Evolutionary conservation across 2,797 vertebrate species (phyloP).

Genomic region (Manis pentadactyla): DNA sequence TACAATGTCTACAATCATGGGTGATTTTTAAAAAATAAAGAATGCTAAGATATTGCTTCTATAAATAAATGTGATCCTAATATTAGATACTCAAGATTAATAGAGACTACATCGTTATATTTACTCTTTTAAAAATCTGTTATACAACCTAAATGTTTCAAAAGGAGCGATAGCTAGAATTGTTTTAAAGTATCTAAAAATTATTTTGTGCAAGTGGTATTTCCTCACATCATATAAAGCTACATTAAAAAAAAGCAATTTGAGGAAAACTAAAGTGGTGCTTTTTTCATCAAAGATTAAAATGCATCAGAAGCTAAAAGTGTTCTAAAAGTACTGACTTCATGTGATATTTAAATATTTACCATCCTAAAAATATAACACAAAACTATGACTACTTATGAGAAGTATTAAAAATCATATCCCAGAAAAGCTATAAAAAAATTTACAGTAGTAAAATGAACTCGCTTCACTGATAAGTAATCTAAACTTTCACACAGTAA

Average conservation of each 20-base stretch:
- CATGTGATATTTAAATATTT: conserved; percentile 43
- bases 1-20: background rate
- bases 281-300: conserved; percentile 42
- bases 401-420: background rate
- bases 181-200: conserved; percentile 27
- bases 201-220: conserved; percentile 15
- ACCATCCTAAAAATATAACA: conserved; percentile 33
- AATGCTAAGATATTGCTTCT: background rate
- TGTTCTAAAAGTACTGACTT: background rate
- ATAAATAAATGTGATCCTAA: conserved; percentile 30
- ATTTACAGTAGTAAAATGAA: background rate
- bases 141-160: background rate
- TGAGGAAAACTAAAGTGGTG: conserved; percentile 39
- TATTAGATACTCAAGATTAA: conserved; percentile 28
- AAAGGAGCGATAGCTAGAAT: background rate
- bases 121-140: background rate
- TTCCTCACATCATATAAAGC: background rate
- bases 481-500: background rate
- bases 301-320: background rate
- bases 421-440: background rate
- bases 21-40: background rate
- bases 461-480: background rate
- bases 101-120: background rate
- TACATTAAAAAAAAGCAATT: background rate
- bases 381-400: background rate